Conservation (phyloP, 2,888 invertebrate genomes). For the Lamellibrachia columna region DNA sequence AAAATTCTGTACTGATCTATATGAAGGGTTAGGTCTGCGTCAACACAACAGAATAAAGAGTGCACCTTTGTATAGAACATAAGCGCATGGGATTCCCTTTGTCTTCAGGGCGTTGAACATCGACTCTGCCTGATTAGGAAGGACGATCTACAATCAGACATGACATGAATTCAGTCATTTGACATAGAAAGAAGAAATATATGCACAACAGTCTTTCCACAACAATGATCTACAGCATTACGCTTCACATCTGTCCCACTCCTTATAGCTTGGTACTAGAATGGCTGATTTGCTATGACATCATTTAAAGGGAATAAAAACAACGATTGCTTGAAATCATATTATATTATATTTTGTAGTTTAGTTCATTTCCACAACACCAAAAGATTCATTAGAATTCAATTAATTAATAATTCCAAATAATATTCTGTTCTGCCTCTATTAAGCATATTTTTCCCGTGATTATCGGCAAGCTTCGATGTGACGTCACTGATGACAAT, state of each 20-base stretch:
- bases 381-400: too few relatives aligned
- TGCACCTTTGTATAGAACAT: conserved; percentile 64
- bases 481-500: too few relatives aligned
- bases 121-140: conserved; percentile 63
- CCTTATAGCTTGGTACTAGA: too few relatives aligned
- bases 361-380: too few relatives aligned
- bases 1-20: not conserved
- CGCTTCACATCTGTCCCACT: not conserved
- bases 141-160: conserved; percentile 57
- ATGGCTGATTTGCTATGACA: too few relatives aligned
- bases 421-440: too few relatives aligned
- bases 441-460: too few relatives aligned
- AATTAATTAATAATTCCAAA: too few relatives aligned
- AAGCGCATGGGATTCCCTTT: conserved; percentile 62
- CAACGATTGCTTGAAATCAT: too few relatives aligned
- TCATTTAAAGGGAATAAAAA: too few relatives aligned
- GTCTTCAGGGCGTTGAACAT: conserved; percentile 64
- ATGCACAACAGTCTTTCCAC: not conserved
- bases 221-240: not conserved
- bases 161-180: not conserved
- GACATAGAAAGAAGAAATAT: not conserved
- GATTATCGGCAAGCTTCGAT: too few relatives aligned
- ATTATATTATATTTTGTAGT: too few relatives aligned
- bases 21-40: not conserved
- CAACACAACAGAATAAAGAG: not conserved